Percentiles rank a stretch among this genome's conserved stretches.
Evolutionary conservation across 2,797 vertebrate species (phyloP).

Genomic region (Orientallactaga sibirica): DNA sequence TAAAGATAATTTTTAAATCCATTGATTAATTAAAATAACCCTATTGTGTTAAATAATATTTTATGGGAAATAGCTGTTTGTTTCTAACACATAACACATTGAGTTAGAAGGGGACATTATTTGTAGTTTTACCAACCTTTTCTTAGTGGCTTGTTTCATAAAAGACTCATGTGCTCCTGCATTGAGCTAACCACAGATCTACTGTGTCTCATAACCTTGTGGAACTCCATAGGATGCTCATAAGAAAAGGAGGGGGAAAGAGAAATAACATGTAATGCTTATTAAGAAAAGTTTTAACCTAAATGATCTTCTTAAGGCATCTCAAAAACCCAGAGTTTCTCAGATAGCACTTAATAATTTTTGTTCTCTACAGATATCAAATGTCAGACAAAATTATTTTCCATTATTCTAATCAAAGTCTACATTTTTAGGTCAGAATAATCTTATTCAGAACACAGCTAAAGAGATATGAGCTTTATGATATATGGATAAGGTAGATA

Average conservation of each 20-base stretch:
- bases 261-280: not conserved
- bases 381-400: not conserved
- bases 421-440: not conserved
- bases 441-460: not conserved
- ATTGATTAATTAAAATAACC: not conserved
- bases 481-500: no score
- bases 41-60: not conserved
- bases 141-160: not conserved
- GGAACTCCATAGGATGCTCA: not conserved
- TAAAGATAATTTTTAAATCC: not conserved
- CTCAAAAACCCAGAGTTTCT: not conserved
- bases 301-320: not conserved
- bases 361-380: not conserved
- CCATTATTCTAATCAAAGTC: not conserved
- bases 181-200: not conserved
- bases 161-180: not conserved
- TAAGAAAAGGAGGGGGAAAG: not conserved
- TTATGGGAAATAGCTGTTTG: not conserved
- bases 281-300: not conserved
- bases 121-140: not conserved
- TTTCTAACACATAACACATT: not conserved
- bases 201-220: not conserved
- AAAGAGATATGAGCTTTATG: not conserved
- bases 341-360: not conserved
- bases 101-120: not conserved